Base-by-base conservation (phyloP, 1,140 invertebrate genomes). In the Bombyx mori region DNA sequence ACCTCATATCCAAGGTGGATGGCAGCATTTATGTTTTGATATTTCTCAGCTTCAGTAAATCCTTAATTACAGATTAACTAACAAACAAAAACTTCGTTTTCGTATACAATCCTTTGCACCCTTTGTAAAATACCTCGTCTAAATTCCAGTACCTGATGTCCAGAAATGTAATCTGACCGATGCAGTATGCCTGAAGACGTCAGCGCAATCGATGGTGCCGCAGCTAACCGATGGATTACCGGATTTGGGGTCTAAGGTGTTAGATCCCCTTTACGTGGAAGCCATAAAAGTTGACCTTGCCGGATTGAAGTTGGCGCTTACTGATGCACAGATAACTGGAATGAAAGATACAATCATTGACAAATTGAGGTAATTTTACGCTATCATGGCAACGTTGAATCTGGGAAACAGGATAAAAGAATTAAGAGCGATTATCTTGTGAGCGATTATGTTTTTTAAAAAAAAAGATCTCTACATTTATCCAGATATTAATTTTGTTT, bases 241-340 rank as follows among this genome's bases (percentile, higher is more conserved):
- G n/a, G 73, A 73, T 46, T 10, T 68, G 0, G 65, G 65, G 7
- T 57, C 55, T n/a, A 69, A 70, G 53, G 51, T 52, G 7, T 48
- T 77, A 4, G 77, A 79, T 12, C 48, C 58, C 0, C 65, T 79
- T 60, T 54, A 63, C 6, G 46, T 79, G 1, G 65, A 76, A 12
- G 44, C 54, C 1, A 62, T 71, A 7, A 68, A 69, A 10, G 54
- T 79, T 8, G 64, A 79, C 10, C 48, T 74, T 2, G 66, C 75
- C 22, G 75, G 75, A 3, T 54, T 77, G 22, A 74, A 73, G 18
- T 54, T 76, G 18, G 58, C 57, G 18, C 45, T 77, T 7, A 67
- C 43, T 6, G 61, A 76, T 49, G 58, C 59, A 7, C 43, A 59
- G 0, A 58, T 77, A 8, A 70, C 60, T 18, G 75, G 77, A 7